Evolutionary conservation across 2,797 vertebrate species (phyloP), one percentile per base, ranked within the genome.

Genomic region (Cetoscarus ocellatus): DNA sequence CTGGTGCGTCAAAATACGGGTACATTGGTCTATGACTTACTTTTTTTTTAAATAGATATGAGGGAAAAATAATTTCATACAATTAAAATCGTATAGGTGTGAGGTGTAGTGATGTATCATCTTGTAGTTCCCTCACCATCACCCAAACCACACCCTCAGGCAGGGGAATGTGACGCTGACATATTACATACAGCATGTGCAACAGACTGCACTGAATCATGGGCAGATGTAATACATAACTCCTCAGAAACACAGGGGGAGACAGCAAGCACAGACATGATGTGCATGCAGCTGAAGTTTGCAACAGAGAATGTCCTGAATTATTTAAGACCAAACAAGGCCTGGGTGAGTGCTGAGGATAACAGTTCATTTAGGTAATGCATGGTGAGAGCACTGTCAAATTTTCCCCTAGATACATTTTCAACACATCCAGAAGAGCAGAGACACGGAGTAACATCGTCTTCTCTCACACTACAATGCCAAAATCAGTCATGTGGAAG

Each of bases 261-360:
- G 77, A 80, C 50, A 56, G 80, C 71, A 61, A 80, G 77, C 59
- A 34, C 43, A 73, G 83, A 92, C 82, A 84, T 90, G 86, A 85
- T 66, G 80, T 76, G 91, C 82, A 91, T 93, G 83, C 87, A 75
- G 71, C 78, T 65, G 67, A 70, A 79, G 76, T 89, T 84, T 86
- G 80, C 85, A 83, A 88, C 79, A 67, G 84, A 86, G 82, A 86
- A 77, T 68, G 61, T 82, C 60, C 64, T 93, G 88, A 92, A 93
- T 93, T 90, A 94, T 93, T 92, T 82, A 92, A 93, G 71, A 86
- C 77, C 79, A 88, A 92, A 91, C 86, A 86, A 92, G 84, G 85
- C 78, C 80, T 79, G 72, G 75, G 77, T 80, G 75, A 89, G 85
- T 18, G 34, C 83, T 69, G 82, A 83, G 83, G 86, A 90, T 89